Evolutionary conservation across 2,113 vertebrate species (phyloP), one percentile per base, ranked within the genome.

Genomic region (Cyanoliseus patagonus): DNA sequence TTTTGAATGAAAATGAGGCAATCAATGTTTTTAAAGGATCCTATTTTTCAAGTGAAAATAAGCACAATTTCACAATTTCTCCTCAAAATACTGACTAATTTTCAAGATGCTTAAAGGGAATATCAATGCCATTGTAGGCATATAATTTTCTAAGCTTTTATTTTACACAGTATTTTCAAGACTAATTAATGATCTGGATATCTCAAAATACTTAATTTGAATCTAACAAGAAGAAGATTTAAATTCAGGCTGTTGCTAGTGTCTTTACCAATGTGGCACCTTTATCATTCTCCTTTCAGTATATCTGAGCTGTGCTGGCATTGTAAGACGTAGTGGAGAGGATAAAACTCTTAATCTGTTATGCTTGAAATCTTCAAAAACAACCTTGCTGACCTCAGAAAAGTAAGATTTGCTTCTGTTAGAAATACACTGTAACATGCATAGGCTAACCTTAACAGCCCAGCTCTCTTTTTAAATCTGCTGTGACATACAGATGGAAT

Each of bases 1-100:
- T 95, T 93, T 86, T 92, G 83, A 94, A 95, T 93, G 83, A 94
- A 96, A 93, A 97, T 83, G 61, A 96, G 86, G 73, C 95, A 96
- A 97, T 96, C 94, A 97, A 89, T 92, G 92, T 70, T 93, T 94
- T 78, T 94, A 95, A 93, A 92, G 53, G 55, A 90, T 90, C 73
- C 47, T 82, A 90, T 94, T 97, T 96, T 96, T 90, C 88, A 68
- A 90, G 79, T 31, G 73, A 90, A 96, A 94, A 94, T 80, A 93
- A 88, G 44, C 68, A 78, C 62, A 78, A 67, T 86, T 96, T 88
- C 73, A 86, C 53, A 93, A 83, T 92, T 95, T 93, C 57, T 96
- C 33, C 88, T 81, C 69, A 90, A 94, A 96, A 94, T 92, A 63
- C 46, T 37, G 37, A 27, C 76, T 95, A 86, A 96, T 97, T 96